Conservation (phyloP, 1,140 invertebrate genomes). For the Trichonephila clavipes region DNA sequence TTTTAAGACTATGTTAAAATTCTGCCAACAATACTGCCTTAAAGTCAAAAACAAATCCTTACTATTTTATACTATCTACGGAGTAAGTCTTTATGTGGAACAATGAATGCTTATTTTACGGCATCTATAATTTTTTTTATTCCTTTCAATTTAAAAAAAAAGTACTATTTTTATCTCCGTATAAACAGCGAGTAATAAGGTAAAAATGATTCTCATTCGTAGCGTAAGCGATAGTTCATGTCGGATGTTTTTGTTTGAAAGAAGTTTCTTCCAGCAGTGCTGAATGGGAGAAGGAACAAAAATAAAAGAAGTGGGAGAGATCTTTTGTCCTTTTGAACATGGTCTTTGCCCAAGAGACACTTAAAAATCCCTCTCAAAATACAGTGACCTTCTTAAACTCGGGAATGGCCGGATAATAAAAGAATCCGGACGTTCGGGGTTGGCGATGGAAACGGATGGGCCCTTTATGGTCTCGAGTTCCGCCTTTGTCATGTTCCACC, state of each 20-base stretch:
- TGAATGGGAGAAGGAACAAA: neutral
- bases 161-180: neutral
- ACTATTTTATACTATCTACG: too few species aligned
- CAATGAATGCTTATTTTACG: neutral
- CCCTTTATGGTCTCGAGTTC: constrained; percentile 65
- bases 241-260: constrained; percentile 6
- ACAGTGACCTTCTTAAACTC: constrained; percentile 52
- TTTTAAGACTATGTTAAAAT: too few species aligned
- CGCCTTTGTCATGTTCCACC: constrained; percentile 75
- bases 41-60: too few species aligned
- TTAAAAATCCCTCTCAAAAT: constrained; percentile 60
- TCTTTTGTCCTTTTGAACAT: constrained; percentile 43
- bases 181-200: constrained; percentile 13
- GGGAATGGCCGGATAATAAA: constrained; percentile 44
- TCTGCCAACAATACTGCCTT: too few species aligned
- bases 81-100: too few species aligned
- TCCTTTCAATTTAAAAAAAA: neutral
- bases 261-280: neutral
- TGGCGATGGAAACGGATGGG: constrained; percentile 55
- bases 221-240: neutral
- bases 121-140: neutral
- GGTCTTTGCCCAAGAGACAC: constrained; percentile 20
- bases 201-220: constrained; percentile 11
- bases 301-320: neutral
- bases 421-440: constrained; percentile 37